Base-by-base conservation (phyloP, 1,140 invertebrate genomes). In the Achatina immaculata region DNA sequence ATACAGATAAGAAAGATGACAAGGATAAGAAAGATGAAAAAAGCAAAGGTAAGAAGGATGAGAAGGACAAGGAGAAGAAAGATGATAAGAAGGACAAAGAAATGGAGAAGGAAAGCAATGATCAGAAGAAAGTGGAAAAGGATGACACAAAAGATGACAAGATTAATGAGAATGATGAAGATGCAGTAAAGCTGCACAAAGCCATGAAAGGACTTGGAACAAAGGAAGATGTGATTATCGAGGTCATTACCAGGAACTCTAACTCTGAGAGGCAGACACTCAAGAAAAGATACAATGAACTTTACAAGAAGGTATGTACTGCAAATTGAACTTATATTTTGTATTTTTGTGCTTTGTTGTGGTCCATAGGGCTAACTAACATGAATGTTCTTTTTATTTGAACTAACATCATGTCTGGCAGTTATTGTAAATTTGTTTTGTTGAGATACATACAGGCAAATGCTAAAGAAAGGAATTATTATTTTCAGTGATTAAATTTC, bases 151-250 rank as follows among this genome's bases (percentile, higher is more conserved):
- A 76, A 71, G 86, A 90, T 85, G 78, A 66, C 36, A 73, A 51
- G 9, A 73, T 73, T 7, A 73, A 73, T 73, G 71, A 48, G 31
- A 51, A 73, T 73, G 86, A 89, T 31, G 83, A 85, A 34, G 90
- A 91, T 81, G 83, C 75, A 69, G 82, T 86, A 34, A 79, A 82
- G 43, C 72, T 91, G 4, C 78, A 88, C 43, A 86, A 88, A 73
- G 89, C 89, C 28, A 88, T 91, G 86, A 84, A 86, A 62, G 89
- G 89, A 38, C 81, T 85, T 2, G 86, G 88, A 0, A 84, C 83
- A 36, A 83, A 86, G 62, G 84, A 87, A 58, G 69, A 82, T 45
- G 48, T 73, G 28, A 82, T 84, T 42, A 80, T 81, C 42, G 81
- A 81, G 28, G 62, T 84, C 73, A 74, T 82, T 55, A 65, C 72